Conservation (phyloP, 1,140 invertebrate species). For the Dreissena rostriformis region DNA sequence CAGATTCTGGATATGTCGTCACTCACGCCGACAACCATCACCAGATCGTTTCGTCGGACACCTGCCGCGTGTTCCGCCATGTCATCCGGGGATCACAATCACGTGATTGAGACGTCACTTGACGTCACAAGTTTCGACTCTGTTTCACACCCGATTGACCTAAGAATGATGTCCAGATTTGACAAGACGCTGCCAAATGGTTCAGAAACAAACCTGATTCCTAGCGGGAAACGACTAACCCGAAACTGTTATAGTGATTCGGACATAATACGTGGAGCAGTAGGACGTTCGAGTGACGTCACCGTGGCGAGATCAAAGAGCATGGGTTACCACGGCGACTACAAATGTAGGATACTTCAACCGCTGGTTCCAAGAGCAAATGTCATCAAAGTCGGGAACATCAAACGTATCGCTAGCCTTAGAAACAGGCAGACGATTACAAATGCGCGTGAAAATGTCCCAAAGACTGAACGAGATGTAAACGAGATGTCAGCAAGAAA, state of each 20-base stretch:
- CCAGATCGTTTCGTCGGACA: neutral
- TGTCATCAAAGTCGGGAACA: slow-evolving; percentile 19
- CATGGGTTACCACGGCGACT: neutral
- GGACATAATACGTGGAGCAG: neutral
- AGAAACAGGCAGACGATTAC: neutral
- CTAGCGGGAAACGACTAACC: neutral
- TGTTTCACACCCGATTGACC: neutral
- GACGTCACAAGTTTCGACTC: no score
- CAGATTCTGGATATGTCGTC: slow-evolving; percentile 3
- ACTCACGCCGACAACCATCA: no score
- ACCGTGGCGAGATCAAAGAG: slow-evolving; percentile 23
- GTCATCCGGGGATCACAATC: neutral
- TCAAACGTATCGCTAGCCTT: slow-evolving; percentile 32
- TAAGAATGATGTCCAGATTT: neutral
- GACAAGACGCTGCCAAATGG: neutral
- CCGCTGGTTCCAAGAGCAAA: slow-evolving; percentile 13
- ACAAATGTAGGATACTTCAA: neutral
- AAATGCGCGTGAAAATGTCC: neutral
- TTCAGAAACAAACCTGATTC: neutral
- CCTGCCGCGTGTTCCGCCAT: neutral
- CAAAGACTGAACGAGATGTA: no score
- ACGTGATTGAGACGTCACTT: neutral
- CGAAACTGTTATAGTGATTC: slow-evolving; percentile 41
- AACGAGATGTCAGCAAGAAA: no score
- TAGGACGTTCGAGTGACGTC: neutral